phyloP scores from a whole-genome alignment of 2,113 vertebrate species.

The Morphnarchus princeps region DNA sequence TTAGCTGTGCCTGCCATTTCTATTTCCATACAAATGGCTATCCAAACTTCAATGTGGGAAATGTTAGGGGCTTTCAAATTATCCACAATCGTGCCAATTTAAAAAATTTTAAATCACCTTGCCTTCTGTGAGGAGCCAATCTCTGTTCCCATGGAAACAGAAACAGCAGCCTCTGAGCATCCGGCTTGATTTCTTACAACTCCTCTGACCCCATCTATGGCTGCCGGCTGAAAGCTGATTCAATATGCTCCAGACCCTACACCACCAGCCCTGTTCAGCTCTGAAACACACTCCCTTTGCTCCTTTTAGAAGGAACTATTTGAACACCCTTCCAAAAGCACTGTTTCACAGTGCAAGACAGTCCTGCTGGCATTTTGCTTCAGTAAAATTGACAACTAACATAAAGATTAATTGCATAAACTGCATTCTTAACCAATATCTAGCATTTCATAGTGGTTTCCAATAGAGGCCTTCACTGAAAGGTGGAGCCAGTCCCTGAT shows the following conservation, averaged over 20 bases:
- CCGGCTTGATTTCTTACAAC: background rate
- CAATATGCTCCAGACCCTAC: accelerated
- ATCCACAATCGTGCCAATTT: background rate
- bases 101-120: background rate
- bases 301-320: background rate
- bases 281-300: background rate
- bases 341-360: background rate
- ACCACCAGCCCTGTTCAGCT: accelerated
- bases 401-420: background rate
- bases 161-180: background rate
- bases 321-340: background rate
- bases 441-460: background rate
- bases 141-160: conserved; percentile 19
- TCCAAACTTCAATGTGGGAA: accelerated
- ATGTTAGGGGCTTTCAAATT: background rate
- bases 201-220: background rate
- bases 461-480: background rate
- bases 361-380: background rate
- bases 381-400: background rate
- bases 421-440: background rate
- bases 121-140: background rate
- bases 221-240: background rate
- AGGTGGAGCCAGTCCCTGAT: background rate
- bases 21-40: background rate
- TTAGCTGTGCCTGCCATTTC: accelerated